Conservation (phyloP, 2,797 vertebrate species). For the Agapornis canus region DNA sequence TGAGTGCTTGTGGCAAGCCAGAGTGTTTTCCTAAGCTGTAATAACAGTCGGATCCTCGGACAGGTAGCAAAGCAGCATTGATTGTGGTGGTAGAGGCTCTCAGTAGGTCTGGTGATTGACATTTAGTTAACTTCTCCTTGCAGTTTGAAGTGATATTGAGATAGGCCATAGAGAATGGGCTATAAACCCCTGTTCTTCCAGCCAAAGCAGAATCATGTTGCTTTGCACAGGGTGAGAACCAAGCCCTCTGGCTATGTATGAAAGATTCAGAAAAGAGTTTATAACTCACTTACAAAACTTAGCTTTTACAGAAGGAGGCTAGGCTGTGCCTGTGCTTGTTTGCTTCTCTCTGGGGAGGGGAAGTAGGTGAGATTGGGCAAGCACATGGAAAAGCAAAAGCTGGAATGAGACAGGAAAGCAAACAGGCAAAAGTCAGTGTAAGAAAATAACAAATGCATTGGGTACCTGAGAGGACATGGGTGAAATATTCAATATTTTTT, state of each 20-base stretch:
- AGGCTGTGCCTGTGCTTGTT: conserved; percentile 13
- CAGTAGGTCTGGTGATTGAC: background rate
- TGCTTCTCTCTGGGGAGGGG: background rate
- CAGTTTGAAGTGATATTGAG: conserved; percentile 24
- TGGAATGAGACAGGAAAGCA: background rate
- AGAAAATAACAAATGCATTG: background rate
- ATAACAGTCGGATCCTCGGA: background rate
- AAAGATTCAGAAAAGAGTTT: background rate
- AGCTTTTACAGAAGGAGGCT: background rate
- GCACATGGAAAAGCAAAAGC: background rate
- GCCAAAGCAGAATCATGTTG: fast-evolving
- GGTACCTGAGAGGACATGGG: background rate
- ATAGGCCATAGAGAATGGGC: background rate
- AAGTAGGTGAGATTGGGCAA: background rate
- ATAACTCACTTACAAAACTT: background rate
- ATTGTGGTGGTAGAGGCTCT: background rate
- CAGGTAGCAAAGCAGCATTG: background rate
- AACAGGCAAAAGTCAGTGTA: background rate
- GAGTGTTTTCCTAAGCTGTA: conserved; percentile 16
- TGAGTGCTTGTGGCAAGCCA: background rate
- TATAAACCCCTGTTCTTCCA: background rate
- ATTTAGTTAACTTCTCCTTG: background rate
- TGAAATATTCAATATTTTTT: background rate
- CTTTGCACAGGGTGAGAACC: fast-evolving
- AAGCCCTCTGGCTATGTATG: fast-evolving